These are phyloP conservation scores for Tenodera sinensis DNA, from an alignment of 2,888 invertebrate species.

Conservation along the genomic window DNA sequence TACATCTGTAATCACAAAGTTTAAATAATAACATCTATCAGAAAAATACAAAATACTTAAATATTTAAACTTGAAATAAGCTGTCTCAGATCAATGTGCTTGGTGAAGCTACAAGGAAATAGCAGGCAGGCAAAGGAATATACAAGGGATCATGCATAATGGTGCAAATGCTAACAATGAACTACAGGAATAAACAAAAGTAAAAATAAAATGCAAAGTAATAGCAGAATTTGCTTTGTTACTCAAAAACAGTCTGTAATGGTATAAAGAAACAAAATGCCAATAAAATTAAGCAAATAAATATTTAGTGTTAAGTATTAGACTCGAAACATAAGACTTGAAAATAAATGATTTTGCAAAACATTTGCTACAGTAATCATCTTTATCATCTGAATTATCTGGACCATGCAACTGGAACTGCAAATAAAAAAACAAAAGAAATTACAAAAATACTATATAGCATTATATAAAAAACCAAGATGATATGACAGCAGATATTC, in stretches of 20 bases:
- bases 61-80: no score
- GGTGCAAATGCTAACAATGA: no score
- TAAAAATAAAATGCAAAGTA: not conserved
- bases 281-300: not conserved
- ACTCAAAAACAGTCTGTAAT: not conserved
- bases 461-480: not conserved
- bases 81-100: no score
- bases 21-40: no score
- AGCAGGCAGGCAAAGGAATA: no score
- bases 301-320: not conserved
- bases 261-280: not conserved
- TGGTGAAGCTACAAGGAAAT: no score
- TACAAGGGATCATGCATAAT: no score
- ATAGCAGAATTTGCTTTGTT: not conserved
- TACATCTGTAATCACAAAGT: no score
- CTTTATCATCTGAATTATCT: slow-evolving; percentile 30
- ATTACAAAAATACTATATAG: not conserved
- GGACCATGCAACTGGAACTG: slow-evolving; percentile 36
- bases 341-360: not conserved
- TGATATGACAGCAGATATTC: not conserved
- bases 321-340: not conserved
- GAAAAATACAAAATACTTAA: no score
- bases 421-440: slow-evolving; percentile 25
- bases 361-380: not conserved
- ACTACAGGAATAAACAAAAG: not conserved